phyloP scores from a whole-genome alignment of 2,797 vertebrate species.

The Syngnathus acus region DNA sequence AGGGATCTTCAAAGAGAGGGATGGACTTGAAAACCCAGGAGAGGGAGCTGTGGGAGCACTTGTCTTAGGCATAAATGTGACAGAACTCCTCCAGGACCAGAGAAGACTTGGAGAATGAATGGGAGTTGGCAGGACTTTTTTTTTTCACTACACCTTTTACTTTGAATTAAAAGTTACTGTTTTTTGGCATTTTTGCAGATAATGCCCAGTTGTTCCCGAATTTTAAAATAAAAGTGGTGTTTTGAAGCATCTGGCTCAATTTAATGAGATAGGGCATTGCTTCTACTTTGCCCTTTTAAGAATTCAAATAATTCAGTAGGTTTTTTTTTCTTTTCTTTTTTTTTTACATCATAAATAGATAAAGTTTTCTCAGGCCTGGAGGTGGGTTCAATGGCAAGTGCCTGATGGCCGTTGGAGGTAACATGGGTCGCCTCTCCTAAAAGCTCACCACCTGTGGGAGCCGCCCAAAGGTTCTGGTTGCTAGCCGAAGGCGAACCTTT shows the following conservation, averaged over 20 bases:
- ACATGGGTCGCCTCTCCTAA: too few relatives aligned
- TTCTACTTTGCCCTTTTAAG: too few relatives aligned
- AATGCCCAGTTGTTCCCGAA: background rate
- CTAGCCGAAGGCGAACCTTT: too few relatives aligned
- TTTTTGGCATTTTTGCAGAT: slow-evolving; percentile 14
- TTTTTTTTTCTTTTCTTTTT: too few relatives aligned
- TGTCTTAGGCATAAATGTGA: slow-evolving; percentile 62
- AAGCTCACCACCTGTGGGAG: too few relatives aligned
- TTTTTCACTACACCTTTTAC: slow-evolving; percentile 12
- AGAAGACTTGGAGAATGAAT: slow-evolving; percentile 43
- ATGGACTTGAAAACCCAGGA: slow-evolving; percentile 62
- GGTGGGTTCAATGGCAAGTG: too few relatives aligned
- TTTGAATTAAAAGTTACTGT: slow-evolving; percentile 44
- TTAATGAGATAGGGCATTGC: too few relatives aligned
- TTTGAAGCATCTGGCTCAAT: background rate
- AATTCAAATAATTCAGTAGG: too few relatives aligned
- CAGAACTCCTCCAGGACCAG: slow-evolving; percentile 60
- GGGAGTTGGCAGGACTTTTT: slow-evolving; percentile 10
- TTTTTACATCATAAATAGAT: too few relatives aligned
- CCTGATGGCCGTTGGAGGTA: too few relatives aligned
- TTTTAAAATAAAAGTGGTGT: background rate
- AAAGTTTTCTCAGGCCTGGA: too few relatives aligned
- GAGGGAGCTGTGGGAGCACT: slow-evolving; percentile 57
- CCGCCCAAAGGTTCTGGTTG: too few relatives aligned
- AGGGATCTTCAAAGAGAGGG: slow-evolving; percentile 62